phyloP scores from a whole-genome alignment of 2,797 vertebrate genomes.

The Rhynchotus rufescens region DNA sequence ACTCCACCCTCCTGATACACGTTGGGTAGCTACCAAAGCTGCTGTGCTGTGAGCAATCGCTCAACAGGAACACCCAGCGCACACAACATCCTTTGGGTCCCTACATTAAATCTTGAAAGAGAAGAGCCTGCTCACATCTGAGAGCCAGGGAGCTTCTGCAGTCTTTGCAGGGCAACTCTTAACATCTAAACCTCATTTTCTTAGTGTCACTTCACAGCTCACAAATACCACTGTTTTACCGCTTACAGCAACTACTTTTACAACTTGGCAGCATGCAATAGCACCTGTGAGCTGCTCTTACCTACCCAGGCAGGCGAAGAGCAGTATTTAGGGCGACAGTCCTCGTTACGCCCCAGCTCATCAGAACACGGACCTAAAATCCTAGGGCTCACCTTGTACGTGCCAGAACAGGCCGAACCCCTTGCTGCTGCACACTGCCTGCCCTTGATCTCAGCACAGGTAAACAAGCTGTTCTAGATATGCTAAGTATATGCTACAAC shows the following conservation, averaged over 20 bases:
- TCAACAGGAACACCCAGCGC: background rate
- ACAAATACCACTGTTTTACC: background rate
- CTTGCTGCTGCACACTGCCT: background rate
- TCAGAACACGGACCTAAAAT: background rate
- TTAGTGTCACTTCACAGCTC: background rate
- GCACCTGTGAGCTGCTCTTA: background rate
- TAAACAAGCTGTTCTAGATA: slow-evolving; percentile 54
- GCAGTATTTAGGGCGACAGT: background rate
- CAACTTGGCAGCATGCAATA: background rate
- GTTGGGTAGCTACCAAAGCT: background rate
- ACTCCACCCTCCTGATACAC: background rate
- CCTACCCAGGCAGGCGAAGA: background rate
- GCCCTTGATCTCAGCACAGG: slow-evolving; percentile 4
- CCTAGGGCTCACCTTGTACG: background rate
- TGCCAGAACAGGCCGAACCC: background rate
- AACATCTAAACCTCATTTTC: background rate
- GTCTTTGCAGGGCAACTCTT: background rate
- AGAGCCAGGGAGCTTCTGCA: background rate
- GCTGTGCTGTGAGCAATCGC: background rate
- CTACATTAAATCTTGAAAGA: background rate
- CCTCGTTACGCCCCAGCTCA: background rate
- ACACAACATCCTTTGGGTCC: background rate
- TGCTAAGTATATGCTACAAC: background rate
- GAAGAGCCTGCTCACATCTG: background rate
- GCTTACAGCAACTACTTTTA: background rate